Base-by-base conservation (phyloP, 2,888 invertebrate species). In the Xestia sexstrigata region DNA sequence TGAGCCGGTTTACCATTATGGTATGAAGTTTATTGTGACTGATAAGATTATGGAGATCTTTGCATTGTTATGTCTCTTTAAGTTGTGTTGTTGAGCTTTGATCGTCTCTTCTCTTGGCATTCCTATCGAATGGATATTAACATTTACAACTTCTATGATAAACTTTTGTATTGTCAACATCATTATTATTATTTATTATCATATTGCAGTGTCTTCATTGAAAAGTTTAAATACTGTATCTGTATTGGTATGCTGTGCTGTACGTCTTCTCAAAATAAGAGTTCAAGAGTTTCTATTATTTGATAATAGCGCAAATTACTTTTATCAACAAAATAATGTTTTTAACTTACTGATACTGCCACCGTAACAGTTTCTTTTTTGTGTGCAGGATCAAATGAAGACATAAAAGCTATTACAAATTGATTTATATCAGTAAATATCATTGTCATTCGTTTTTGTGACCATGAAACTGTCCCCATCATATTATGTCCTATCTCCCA, bases 371-470 rank as follows among this genome's bases (percentile, higher is more conserved):
- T 26, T 17, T 15, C 1, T 15, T 60, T 68, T 60, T 68, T 49
- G 17, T 66, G 23, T 70, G 30, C 55, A 60, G 70, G 35, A 78
- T 67, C 69, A 70, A 82, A 82, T 82, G 42, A 70, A 78, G 76
- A 69, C 75, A 67, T 60, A 72, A 79, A 81, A 67, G 58, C 74
- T 55, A 70, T 76, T 66, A 49, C n/a, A 20, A 70, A 70, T 74
- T 85, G 87, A 88, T 85, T 87, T 87, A 90, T 87, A 81, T 74
- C 73, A 85, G 86, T 89, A 89, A 90, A 90, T 86, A 90, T 65
- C 39, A 80, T 73, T 74, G 79, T 72, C 70, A 68, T 78, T 73
- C 68, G 73, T 82, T 87, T 86, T 85, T 82, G 80, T 84, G 73
- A 76, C 62, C 74, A 78, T 62, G 71, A 79, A 86, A 78, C 47